Conservation (phyloP, 2,797 vertebrate species). For the Saxicola maurus region DNA sequence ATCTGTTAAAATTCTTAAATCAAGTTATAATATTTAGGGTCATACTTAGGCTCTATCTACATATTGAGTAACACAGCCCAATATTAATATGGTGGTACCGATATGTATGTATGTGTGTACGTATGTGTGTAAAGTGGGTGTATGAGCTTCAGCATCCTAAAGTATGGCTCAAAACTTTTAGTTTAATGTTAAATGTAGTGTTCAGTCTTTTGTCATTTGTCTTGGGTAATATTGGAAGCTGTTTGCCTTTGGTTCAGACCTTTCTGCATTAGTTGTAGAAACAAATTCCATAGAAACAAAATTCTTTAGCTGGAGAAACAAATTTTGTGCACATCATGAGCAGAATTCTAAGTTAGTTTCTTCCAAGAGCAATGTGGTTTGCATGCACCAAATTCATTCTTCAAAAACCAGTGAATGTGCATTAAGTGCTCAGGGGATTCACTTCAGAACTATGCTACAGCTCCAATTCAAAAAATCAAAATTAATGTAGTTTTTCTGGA, state of each 20-base stretch:
- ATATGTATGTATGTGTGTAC: too few species aligned
- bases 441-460: not conserved
- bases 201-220: not conserved
- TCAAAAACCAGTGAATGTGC: not conserved
- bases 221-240: not conserved
- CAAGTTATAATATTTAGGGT: not conserved
- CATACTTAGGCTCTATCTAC: not conserved
- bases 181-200: not conserved
- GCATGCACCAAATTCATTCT: not conserved
- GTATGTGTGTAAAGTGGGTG: not conserved
- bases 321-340: fast-evolving
- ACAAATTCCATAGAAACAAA: not conserved
- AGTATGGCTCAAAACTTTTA: not conserved
- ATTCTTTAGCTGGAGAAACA: not conserved
- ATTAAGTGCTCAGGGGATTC: not conserved
- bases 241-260: not conserved
- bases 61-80: not conserved
- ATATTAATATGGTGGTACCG: too few species aligned
- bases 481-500: not conserved
- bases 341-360: not conserved
- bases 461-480: not conserved
- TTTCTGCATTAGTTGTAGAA: not conserved
- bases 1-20: not conserved
- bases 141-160: not conserved
- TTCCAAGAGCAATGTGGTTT: not conserved